Evolutionary conservation across 2,888 invertebrate genomes (phyloP), one percentile per base, ranked within the genome.

Genomic region (Iphiclides podalirius): DNA sequence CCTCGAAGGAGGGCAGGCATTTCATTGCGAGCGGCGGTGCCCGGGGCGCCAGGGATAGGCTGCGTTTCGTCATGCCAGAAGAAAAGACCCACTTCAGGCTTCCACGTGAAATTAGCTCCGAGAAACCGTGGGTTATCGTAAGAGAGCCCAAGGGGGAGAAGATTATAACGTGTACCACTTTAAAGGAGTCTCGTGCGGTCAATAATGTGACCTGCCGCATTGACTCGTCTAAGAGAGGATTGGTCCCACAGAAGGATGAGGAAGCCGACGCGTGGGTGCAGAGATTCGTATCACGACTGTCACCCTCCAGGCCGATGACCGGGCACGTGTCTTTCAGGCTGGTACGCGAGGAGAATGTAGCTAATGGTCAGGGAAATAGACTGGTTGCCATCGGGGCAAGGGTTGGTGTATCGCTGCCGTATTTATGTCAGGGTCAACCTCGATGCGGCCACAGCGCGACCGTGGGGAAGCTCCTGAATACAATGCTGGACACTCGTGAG

Each of bases 261-360:
- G 93, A 94, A 60, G 91, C 95, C 42, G 91, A 93, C 61, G 85
- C 90, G 13, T 94, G 95, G 95, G 83, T 96, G 60, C 90, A 92
- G 54, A 88, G 91, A 57, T 94, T 95, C 73, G 93, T 94, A 65
- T 81, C 90, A 23, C 91, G 91, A 63, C 79, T 94, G 34, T 90
- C 91, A 23, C 90, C 93, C 47, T 89, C 91, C 46, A 85, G 93
- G 35, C 91, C 92, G 4, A 91, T 95, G 72, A 94, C 93, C 40
- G 95, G 95, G 0, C 95, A 95, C 67, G 85, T 95, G 9, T 94
- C 94, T 61, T 95, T 96, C 69, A 90, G 94, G 55, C 90, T 96
- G 51, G 94, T 94, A 9, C 87, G 92, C 26, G 91, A 92, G 42
- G 91, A 92, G 53, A 89, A 89, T 7, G 39, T 54, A 12, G 64